Conservation (phyloP, 2,888 invertebrate species). For the Ornithoptera priamus region DNA sequence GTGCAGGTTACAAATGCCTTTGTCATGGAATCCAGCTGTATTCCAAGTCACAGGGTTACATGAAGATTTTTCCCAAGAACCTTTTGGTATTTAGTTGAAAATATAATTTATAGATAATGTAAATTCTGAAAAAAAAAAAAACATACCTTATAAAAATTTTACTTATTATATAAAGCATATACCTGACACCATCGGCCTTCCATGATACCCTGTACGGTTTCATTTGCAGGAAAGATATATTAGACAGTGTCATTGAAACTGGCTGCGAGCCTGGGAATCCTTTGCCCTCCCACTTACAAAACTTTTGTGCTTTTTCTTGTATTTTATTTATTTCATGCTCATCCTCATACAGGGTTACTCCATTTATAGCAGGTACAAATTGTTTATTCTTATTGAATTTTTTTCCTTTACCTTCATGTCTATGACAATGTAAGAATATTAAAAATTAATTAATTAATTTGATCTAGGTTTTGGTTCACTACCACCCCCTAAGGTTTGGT, state of each 20-base stretch:
- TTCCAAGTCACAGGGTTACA: no score
- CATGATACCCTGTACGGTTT: conserved; percentile 98
- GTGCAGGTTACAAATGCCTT: no score
- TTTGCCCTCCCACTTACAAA: conserved; percentile 88
- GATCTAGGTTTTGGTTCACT: no score
- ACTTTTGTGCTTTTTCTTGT: conserved; percentile 85
- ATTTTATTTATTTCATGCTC: conserved; percentile 81
- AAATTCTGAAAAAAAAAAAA: background rate
- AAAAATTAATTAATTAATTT: no score
- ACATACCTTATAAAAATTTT: background rate
- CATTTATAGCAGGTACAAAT: conserved; percentile 94
- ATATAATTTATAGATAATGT: background rate
- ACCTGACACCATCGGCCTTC: conserved; percentile 99
- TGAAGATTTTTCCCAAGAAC: no score
- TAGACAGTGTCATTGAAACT: conserved; percentile 94
- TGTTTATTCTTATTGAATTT: conserved; percentile 79
- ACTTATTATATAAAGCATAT: conserved; percentile 33
- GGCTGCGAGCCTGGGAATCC: conserved; percentile 99
- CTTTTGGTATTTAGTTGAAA: background rate
- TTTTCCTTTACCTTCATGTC: conserved; percentile 65
- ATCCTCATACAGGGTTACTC: conserved; percentile 86
- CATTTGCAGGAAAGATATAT: conserved; percentile 86
- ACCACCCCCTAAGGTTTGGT: no score
- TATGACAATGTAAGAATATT: conserved; percentile 26
- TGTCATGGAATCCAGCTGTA: no score